Base-by-base conservation (phyloP, 2,888 invertebrate species). In the Drosophila falleni region DNA sequence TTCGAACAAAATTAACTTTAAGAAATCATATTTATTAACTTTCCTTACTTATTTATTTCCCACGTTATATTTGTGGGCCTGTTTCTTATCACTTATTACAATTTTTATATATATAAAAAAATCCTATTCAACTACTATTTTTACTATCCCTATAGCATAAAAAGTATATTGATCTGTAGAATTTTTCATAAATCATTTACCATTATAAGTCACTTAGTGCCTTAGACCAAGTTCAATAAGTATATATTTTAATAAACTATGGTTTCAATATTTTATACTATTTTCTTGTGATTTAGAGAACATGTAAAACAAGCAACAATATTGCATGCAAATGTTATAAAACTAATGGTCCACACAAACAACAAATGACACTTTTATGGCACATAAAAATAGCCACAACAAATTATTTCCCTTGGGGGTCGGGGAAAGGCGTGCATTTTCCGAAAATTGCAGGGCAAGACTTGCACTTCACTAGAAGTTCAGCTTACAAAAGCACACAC, bases 381-480 rank as follows among this genome's bases (percentile, higher is more conserved):
- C 6, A 46, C 75, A 64, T 61, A 60, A 69, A 79, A 79, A 75
- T 69, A 54, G 61, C 76, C 76, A 64, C 64, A 75, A 75, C 80
- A 76, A 76, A 76, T 70, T 76, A 61, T 65, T 79, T 75, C 58
- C 70, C 61, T 60, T 50, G 64, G 37, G 60, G 13, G 39, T 37
- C 23, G 37, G 33, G 23, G 23, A 29, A 29, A 29, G 29, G 5
- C 6, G 8, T 29, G 5, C 26, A 55, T 8, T 56, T 54, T 37
- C 39, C 73, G 41, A 79, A 69, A 81, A 84, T 44, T 69, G 64
- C 66, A 74, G 39, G 47, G 54, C 56, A 67, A 71, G 59, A 66
- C 75, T 56, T 81, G 75, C 60, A 69, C 66, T 84, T 59, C 19
- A 50, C 68, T 61, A 33, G 46, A 68, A 74, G 60, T 85, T 81